These are phyloP conservation scores for Meriones psammophilus DNA, from an alignment of 2,797 vertebrate species.

Conservation along the genomic window DNA sequence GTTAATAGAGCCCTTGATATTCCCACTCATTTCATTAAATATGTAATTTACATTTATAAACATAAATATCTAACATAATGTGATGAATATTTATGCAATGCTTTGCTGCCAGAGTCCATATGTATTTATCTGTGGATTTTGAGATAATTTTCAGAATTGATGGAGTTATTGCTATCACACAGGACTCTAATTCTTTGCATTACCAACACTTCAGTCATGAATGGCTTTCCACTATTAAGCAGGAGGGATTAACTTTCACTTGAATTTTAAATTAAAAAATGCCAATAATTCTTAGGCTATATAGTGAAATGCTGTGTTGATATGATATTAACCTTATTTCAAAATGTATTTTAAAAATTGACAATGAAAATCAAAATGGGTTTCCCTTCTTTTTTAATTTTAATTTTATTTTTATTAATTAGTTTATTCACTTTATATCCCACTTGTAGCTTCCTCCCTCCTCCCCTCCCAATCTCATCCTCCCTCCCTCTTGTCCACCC, in stretches of 20 bases:
- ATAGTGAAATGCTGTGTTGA: constrained; percentile 81
- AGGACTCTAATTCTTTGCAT: constrained; percentile 78
- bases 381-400: constrained; percentile 49
- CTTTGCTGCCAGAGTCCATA: constrained; percentile 73
- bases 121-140: constrained; percentile 61
- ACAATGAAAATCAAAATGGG: constrained; percentile 79
- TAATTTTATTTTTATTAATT: neutral
- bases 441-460: too few species aligned
- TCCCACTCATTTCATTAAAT: constrained; percentile 75
- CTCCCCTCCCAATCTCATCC: too few species aligned
- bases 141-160: constrained; percentile 73
- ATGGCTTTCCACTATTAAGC: constrained; percentile 85
- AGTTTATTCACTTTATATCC: too few species aligned
- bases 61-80: constrained; percentile 79
- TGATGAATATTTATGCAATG: constrained; percentile 75
- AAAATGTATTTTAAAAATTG: constrained; percentile 82
- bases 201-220: constrained; percentile 83
- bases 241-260: constrained; percentile 83
- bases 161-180: constrained; percentile 73
- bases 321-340: constrained; percentile 83
- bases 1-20: constrained; percentile 67
- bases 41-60: constrained; percentile 77
- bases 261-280: constrained; percentile 85
- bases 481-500: too few species aligned
- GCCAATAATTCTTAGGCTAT: constrained; percentile 84